Base-by-base conservation (phyloP, 2,888 invertebrate species). In the Melinopterus prodromus region DNA sequence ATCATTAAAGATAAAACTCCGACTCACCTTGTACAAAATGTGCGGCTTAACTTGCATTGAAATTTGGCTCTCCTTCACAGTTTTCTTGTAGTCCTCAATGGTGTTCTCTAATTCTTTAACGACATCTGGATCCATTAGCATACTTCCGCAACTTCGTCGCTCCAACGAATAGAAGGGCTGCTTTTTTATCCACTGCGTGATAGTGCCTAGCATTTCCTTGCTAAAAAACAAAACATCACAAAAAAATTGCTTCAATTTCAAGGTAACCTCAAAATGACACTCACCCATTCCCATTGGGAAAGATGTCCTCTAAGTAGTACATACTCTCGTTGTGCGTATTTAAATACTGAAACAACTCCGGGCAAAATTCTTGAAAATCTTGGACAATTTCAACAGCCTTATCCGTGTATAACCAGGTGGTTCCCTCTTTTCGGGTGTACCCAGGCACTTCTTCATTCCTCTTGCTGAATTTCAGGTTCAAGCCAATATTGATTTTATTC, bases 381-480 rank as follows among this genome's bases (percentile, higher is more conserved):
- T 90, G 87, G 12, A 99, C 92, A 0, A 96, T 89, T 0, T 93
- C 91, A 0, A 96, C 87, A 69, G 95, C 93, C 84, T 95, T 94
- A 16, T 91, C 88, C 0, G 98, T 96, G 89, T 98, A 98, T 26
- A 92, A 89, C 98, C 98, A 99, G 71, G 91, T 86, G 85, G 90
- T 92, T n/a, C 91, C 91, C 0, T 91, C 90, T 83, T 94, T 95
- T 77, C 92, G 94, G 0, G 97, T 96, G 88, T 94, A 98, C 38
- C 98, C 98, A 0, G 95, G 93, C 1, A 95, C 92, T 85, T 94
- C 94, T 87, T 92, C 92, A 83, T 93, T 93, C 92, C 93, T 86
- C 87, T 96, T 97, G 82, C 95, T 96, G 86, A 95, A 96, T 89
- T 99, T 99, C 26, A 99, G 91, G 88, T 98, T 97, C 74, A 99